Conservation (phyloP, 2,888 invertebrate genomes). For the Eupeodes luniger region DNA sequence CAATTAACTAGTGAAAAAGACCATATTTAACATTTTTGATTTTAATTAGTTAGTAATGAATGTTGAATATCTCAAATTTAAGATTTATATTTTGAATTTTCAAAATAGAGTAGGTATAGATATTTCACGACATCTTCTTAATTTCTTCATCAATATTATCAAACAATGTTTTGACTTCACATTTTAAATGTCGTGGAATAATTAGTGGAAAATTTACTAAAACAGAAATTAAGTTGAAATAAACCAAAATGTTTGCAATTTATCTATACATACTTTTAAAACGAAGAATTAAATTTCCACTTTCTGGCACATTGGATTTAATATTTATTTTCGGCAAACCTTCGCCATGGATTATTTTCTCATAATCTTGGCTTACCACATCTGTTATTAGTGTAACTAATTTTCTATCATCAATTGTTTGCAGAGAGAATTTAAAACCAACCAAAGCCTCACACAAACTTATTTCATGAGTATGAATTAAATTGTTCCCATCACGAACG, state of each 20-base stretch:
- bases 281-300: conserved; percentile 88
- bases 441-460: conserved; percentile 89
- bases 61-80: no score
- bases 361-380: conserved; percentile 88
- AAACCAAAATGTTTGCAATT: not conserved
- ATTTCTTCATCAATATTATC: conserved; percentile 83
- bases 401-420: conserved; percentile 89
- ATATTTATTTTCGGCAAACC: conserved; percentile 89
- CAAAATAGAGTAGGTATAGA: no score
- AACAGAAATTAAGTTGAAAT: not conserved
- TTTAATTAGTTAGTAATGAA: no score
- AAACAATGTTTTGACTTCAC: conserved; percentile 84
- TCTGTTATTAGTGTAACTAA: conserved; percentile 89
- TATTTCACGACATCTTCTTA: conserved; percentile 56
- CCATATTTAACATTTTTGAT: no score
- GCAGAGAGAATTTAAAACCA: conserved; percentile 88
- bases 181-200: conserved; percentile 84
- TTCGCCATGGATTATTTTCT: conserved; percentile 89
- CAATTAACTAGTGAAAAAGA: no score
- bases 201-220: conserved; percentile 83
- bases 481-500: conserved; percentile 87
- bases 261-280: conserved; percentile 85
- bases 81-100: not conserved
- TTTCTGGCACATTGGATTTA: conserved; percentile 83
- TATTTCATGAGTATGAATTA: conserved; percentile 87